Base-by-base conservation (phyloP, 2,888 invertebrate species). In the Hedya salicella region DNA sequence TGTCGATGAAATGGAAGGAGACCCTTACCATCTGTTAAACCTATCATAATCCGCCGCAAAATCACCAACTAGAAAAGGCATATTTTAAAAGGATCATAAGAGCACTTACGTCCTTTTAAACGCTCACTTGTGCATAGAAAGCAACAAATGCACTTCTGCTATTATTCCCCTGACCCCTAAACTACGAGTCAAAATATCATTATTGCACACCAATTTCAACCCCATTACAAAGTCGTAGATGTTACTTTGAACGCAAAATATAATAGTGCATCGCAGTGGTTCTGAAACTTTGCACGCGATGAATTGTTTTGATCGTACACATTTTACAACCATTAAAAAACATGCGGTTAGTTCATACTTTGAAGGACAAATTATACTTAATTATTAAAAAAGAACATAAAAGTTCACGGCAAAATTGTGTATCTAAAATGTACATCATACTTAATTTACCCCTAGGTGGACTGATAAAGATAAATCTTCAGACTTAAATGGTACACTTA, bases 41-140 rank as follows among this genome's bases (percentile, higher is more conserved):
- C 40, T 61, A 30, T 61, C 40, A 50, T 61, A 61, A 61, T 61
- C 50, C 40, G 49, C 40, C 60, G 50, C 25, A 44, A 56, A 44
- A 48, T 0, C 17, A 16, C 13, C 39, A 25, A 19, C 17, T 16
- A 0, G 36, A 32, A 50, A 42, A n/a, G 42, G 19, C 44, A 50
- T 36, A 50, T 16, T 32, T 39, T 11, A 13, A 19, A 25, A 25
- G 4, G 21, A 40, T 13, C 14, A n/a, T 13, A 11, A n/a, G 2
- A 14, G 1, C 14, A 59, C 25, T 25, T 65, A 44, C 44, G 59
- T n/a, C 21, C 16, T 39, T 65, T 59, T 42, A 9, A 9, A 21
- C 1, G 13, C 6, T 9, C 3, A 16, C 17, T 11, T 50, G 21
- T 40, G 9, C 32, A 44, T 44, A 56, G 17, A 16, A 9, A 19